Conservation (phyloP, 2,113 vertebrate species). For the Oryzias curvinotus region DNA sequence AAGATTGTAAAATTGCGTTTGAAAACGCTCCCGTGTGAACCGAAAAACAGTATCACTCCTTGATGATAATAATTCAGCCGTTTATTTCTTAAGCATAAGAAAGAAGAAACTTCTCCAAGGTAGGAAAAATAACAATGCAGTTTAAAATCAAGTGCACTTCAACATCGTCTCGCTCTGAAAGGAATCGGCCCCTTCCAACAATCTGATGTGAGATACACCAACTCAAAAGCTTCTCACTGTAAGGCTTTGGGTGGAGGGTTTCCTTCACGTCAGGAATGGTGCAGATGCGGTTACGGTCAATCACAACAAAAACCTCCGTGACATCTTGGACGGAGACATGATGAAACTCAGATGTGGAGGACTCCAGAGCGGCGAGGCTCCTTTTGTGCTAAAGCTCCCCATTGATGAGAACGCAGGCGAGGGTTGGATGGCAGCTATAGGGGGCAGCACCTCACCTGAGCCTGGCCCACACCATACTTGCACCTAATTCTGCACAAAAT, state of each 20-base stretch:
- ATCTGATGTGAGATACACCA: slow-evolving; percentile 68
- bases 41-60: slow-evolving; percentile 7
- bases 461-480: slow-evolving; percentile 40
- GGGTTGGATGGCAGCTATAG: slow-evolving; percentile 23
- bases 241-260: slow-evolving; percentile 78
- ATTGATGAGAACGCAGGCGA: slow-evolving; percentile 17
- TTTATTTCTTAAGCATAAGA: slow-evolving; percentile 80
- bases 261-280: background rate
- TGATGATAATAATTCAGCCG: slow-evolving; percentile 59
- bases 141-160: slow-evolving; percentile 81
- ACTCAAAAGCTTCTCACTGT: slow-evolving; percentile 69
- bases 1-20: too few relatives aligned
- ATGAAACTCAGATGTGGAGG: slow-evolving; percentile 13
- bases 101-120: slow-evolving; percentile 69
- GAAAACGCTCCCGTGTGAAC: too few relatives aligned
- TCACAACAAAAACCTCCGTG: slow-evolving; percentile 25
- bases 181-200: slow-evolving; percentile 51
- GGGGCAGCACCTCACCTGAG: slow-evolving; percentile 28
- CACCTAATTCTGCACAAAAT: slow-evolving; percentile 30
- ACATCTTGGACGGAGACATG: slow-evolving; percentile 35
- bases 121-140: slow-evolving; percentile 75
- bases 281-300: slow-evolving; percentile 15
- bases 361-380: slow-evolving; percentile 46
- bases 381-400: slow-evolving; percentile 59
- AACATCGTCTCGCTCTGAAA: slow-evolving; percentile 57